Evolutionary conservation across 2,888 invertebrate genomes (phyloP).

Genomic region (Parnassius glacialis): DNA sequence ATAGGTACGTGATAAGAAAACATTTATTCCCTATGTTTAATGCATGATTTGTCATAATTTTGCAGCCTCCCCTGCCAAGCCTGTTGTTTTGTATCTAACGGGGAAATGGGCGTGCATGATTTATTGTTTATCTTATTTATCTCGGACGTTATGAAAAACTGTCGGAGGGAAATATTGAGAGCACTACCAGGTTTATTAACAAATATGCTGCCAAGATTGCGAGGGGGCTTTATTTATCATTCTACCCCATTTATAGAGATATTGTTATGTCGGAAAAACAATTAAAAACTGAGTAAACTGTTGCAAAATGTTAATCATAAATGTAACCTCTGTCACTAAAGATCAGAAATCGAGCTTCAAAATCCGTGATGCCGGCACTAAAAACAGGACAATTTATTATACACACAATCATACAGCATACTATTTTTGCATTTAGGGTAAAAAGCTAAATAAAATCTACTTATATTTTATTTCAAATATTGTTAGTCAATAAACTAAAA

Average conservation of each 20-base stretch:
- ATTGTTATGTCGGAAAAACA: neutral
- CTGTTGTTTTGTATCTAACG: constrained; percentile 73
- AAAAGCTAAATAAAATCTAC: no score
- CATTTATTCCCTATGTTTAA: constrained; percentile 82
- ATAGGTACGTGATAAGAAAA: constrained; percentile 81
- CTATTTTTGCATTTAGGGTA: no score
- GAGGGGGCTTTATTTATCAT: constrained; percentile 44
- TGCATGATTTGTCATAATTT: constrained; percentile 82
- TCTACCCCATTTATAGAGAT: constrained; percentile 25
- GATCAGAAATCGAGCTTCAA: no score
- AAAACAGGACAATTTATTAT: no score
- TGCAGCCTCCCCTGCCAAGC: constrained; percentile 66
- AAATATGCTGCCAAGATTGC: constrained; percentile 56
- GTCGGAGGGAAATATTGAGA: constrained; percentile 58
- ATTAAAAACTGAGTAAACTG: no score
- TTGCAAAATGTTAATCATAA: no score
- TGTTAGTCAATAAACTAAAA: no score
- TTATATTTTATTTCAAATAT: no score
- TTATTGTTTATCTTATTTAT: constrained; percentile 76
- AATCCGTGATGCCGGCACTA: no score
- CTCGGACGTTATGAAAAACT: constrained; percentile 66
- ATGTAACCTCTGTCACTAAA: no score
- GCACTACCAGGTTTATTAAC: constrained; percentile 66
- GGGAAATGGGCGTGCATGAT: constrained; percentile 75
- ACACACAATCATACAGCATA: no score